These are phyloP conservation scores for Pseudorhiza aurosa DNA, from an alignment of 30 jellyfish, hydroid and myxozoan species.

Conservation along the genomic window DNA sequence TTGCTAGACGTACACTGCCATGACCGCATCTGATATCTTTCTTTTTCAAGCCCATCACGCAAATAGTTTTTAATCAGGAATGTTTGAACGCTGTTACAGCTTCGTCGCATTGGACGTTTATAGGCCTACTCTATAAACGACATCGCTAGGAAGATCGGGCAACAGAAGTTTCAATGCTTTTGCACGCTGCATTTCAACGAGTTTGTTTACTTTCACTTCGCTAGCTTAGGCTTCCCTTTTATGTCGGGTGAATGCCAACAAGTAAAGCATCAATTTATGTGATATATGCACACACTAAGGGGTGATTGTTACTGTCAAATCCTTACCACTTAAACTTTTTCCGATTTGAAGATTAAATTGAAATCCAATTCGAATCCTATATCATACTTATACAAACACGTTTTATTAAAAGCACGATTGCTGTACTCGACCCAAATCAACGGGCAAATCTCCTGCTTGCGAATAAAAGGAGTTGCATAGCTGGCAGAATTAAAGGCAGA, in stretches of 20 bases:
- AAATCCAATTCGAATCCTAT: slow-evolving; percentile 54
- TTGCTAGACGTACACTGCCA: too few relatives aligned
- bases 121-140: too few relatives aligned
- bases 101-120: too few relatives aligned
- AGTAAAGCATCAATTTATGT: slow-evolving; percentile 8
- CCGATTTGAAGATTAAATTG: slow-evolving; percentile 43
- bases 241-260: not conserved
- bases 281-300: slow-evolving; percentile 8
- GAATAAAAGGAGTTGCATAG: too few relatives aligned
- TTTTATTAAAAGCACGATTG: slow-evolving; percentile 9
- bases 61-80: too few relatives aligned
- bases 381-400: slow-evolving; percentile 15
- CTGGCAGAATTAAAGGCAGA: too few relatives aligned
- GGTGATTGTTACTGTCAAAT: slow-evolving; percentile 18
- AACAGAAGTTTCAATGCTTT: too few relatives aligned
- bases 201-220: not conserved
- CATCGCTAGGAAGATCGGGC: too few relatives aligned
- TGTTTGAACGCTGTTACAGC: too few relatives aligned
- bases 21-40: too few relatives aligned
- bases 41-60: too few relatives aligned
- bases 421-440: slow-evolving; percentile 2
- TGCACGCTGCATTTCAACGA: too few relatives aligned
- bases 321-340: slow-evolving; percentile 14
- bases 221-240: slow-evolving; percentile 2
- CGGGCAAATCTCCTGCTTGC: not conserved